phyloP scores from a whole-genome alignment of 1,140 invertebrate species.

The Eurosta solidaginis region DNA sequence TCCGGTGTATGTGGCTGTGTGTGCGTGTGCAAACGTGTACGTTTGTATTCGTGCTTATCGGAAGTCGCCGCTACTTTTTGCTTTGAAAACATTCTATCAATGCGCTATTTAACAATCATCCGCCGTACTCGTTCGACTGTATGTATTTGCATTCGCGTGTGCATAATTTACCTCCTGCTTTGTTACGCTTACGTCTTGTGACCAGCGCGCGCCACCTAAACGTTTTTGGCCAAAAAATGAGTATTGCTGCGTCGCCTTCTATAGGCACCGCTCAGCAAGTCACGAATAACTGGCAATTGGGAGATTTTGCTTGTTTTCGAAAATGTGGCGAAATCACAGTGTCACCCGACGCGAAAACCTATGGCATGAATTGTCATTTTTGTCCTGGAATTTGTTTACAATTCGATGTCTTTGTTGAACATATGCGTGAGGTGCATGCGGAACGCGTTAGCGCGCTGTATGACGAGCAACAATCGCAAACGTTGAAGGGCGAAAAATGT shows the following conservation, averaged over 20 bases:
- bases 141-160: no score
- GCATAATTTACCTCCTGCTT: no score
- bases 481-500: conserved; percentile 16
- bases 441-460: conserved; percentile 48
- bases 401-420: conserved; percentile 51
- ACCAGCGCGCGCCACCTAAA: no score
- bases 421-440: conserved; percentile 48
- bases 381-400: conserved; percentile 54
- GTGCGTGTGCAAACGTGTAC: not conserved
- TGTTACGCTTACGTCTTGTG: no score
- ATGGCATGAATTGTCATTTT: conserved; percentile 54
- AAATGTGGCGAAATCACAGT: conserved; percentile 56
- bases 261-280: not conserved
- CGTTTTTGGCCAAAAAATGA: not conserved
- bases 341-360: conserved; percentile 51
- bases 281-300: conserved; percentile 30
- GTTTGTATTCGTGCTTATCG: not conserved
- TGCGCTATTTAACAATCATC: no score
- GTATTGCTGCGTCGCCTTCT: not conserved
- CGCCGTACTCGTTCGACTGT: no score
- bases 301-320: conserved; percentile 38
- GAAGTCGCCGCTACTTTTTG: not conserved
- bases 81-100: no score
- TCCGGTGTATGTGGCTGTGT: not conserved
- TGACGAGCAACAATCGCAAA: conserved; percentile 35